phyloP scores from a whole-genome alignment of 1,140 invertebrate genomes.

The Mactra quadrangularis region DNA sequence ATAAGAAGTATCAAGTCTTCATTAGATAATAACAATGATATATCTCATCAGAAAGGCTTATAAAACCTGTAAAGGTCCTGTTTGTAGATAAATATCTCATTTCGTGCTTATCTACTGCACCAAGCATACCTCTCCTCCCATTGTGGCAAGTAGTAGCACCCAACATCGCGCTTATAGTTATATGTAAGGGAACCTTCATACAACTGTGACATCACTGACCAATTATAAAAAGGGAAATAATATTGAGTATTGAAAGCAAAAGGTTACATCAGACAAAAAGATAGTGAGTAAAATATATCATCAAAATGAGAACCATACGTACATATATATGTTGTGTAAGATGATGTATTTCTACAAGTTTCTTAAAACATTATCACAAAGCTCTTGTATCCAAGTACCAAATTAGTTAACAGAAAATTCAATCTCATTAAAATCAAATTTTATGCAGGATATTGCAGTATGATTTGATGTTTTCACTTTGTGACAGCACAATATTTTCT shows the following conservation, averaged over 20 bases:
- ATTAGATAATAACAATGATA: too few relatives aligned
- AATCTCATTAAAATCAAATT: too few relatives aligned
- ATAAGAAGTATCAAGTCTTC: too few relatives aligned
- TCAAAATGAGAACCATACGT: not conserved
- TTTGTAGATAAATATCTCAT: not conserved
- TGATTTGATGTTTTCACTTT: too few relatives aligned
- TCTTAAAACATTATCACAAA: not conserved
- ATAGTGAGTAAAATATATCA: not conserved
- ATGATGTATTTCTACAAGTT: not conserved
- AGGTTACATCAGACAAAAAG: too few relatives aligned
- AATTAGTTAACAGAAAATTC: too few relatives aligned
- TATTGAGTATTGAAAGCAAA: not conserved
- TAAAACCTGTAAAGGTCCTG: too few relatives aligned
- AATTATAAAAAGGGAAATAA: not conserved
- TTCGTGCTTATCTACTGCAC: slow-evolving; percentile 24
- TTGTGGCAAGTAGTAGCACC: slow-evolving; percentile 31
- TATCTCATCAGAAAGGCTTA: too few relatives aligned
- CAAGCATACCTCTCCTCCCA: not conserved
- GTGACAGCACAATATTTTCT: too few relatives aligned
- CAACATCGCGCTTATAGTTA: not conserved
- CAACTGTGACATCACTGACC: slow-evolving; percentile 21
- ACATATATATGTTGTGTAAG: not conserved
- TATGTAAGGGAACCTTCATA: slow-evolving; percentile 16
- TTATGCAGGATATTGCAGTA: too few relatives aligned
- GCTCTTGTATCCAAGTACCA: not conserved